A percentile compares a stretch with the other conserved stretches of the same genome.
Evolutionary conservation across 2,797 vertebrate genomes (phyloP).

Genomic region (Cichlasoma orientale): DNA sequence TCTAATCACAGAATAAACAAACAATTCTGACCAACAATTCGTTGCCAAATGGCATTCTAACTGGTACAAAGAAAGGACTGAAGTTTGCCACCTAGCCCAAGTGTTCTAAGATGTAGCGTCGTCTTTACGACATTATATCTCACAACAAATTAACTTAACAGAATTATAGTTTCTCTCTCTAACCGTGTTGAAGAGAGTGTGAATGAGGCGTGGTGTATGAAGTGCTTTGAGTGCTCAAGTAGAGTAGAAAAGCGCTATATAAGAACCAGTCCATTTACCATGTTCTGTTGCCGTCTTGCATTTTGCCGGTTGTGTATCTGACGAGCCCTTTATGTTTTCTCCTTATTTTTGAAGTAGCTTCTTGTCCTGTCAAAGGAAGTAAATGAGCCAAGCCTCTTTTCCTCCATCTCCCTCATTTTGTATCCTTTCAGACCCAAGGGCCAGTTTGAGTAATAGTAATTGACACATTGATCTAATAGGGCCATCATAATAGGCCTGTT

Average conservation of each 20-base stretch:
- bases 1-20: no score
- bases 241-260: no score
- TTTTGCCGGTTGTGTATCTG: slow-evolving; percentile 3
- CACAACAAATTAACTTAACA: neutral
- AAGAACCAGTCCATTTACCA: neutral
- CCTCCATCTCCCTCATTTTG: slow-evolving; percentile 51
- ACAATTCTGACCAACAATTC: no score
- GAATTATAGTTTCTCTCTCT: neutral
- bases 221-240: no score
- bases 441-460: slow-evolving; percentile 79
- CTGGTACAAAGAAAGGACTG: neutral
- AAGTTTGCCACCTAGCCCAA: neutral
- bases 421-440: slow-evolving; percentile 73
- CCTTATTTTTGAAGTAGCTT: slow-evolving; percentile 40
- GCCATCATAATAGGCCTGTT: slow-evolving; percentile 77
- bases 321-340: slow-evolving; percentile 30
- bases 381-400: slow-evolving; percentile 55
- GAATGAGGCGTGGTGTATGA: no score
- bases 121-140: neutral
- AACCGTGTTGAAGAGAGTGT: no score
- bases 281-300: neutral
- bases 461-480: slow-evolving; percentile 83
- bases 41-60: neutral
- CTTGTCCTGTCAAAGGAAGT: slow-evolving; percentile 63
- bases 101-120: neutral